Base-by-base conservation (phyloP, 1,140 invertebrate species). In the Sminthurides bifidus region DNA sequence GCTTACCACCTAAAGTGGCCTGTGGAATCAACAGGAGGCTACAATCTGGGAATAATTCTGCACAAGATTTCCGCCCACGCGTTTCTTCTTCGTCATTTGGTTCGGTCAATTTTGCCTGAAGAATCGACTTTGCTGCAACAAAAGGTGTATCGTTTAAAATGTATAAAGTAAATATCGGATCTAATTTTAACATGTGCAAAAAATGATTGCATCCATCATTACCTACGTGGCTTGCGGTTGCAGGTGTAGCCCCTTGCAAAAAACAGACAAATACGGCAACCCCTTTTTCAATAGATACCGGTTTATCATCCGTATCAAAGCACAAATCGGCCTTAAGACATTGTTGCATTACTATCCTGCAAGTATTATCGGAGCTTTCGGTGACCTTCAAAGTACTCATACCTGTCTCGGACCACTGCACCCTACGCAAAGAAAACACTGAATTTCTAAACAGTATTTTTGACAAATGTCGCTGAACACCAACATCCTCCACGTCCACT, bases 21-120 rank as follows among this genome's bases (percentile, higher is more conserved):
- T 75, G 74, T 21, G 74, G 74, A 50, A 75, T 68, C 29, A 75
- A 68, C 1, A 75, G 60, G 24, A 75, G 58, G 60, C 73, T 71
- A 24, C 69, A 72, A 10, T 69, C 68, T 10, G 71, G 52, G 38
- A n/a, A 6, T 17, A 41, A 41, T 73, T 43, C 69, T 21, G 70
- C 26, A 8, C 72, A 58, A 21, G 71, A 71, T 33, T 54, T 43
- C 12, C 54, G 50, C 10, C 24, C 19, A 12, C 17, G 1, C 68
- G 65, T 15, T 64, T 67, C 8, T 65, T 68, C 46, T 55, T 69
- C 68, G n/a, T n/a, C n/a, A n/a, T n/a, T n/a, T 24, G 49, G 45
- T 54, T 68, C 65, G 57, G 71, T 70, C 19, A 75, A 55, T 50
- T 66, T 66, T 0, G 68, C 67, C 29, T 57, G 67, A 6, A 72